A percentile compares a stretch with the other conserved stretches of the same genome.
phyloP scores from a whole-genome alignment of 2,888 invertebrate genomes.

The Noctua janthe region DNA sequence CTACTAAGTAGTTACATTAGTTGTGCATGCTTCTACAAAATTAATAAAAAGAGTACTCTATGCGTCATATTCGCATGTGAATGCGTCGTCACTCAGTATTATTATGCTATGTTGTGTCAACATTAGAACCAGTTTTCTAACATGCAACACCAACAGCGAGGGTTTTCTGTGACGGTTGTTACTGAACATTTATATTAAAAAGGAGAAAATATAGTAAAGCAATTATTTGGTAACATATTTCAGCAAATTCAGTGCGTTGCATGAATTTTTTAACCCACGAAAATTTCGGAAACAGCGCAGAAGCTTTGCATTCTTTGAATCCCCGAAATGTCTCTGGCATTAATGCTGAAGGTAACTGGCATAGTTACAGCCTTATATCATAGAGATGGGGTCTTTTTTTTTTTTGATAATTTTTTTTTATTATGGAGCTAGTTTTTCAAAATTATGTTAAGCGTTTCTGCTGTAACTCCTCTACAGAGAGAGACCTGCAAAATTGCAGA shows the following conservation, averaged over 20 bases:
- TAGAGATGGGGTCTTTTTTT: background rate
- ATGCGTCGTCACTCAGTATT: slow-evolving; percentile 17
- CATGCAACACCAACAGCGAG: background rate
- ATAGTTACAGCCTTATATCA: background rate
- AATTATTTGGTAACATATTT: background rate
- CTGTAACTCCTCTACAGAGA: too few relatives aligned
- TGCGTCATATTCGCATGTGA: slow-evolving; percentile 11
- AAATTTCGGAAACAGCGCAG: too few relatives aligned
- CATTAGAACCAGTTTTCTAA: slow-evolving; percentile 2
- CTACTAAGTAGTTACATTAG: background rate
- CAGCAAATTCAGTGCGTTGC: background rate
- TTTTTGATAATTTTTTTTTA: too few relatives aligned
- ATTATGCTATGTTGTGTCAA: slow-evolving; percentile 5
- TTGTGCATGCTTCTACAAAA: slow-evolving; percentile 10
- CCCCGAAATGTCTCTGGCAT: background rate
- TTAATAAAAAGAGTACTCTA: background rate
- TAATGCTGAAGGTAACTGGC: background rate
- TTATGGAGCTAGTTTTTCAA: too few relatives aligned
- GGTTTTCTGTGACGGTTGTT: background rate
- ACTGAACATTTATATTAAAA: background rate
- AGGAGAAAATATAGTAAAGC: background rate
- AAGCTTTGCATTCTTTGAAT: background rate
- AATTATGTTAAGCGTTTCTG: too few relatives aligned
- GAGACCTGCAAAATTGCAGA: background rate
- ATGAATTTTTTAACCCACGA: background rate